Evolutionary conservation across 2,888 invertebrate species (phyloP).

Genomic region (Lepidocyrtinus sp.): DNA sequence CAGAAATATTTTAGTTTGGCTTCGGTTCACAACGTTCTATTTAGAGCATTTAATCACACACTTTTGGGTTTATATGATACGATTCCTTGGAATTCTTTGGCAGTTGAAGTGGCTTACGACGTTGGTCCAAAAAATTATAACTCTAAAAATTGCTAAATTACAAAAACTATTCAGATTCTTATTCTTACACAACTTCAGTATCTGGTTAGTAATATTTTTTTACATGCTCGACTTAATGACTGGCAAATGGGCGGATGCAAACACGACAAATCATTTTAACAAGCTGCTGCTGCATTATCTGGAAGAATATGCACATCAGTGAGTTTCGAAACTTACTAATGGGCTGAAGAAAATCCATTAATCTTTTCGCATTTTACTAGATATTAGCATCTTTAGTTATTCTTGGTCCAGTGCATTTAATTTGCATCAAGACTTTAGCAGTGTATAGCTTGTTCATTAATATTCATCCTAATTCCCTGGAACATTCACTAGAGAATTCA

Average conservation of each 20-base stretch:
- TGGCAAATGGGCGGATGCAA: conserved; percentile 33
- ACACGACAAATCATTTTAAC: conserved; percentile 53
- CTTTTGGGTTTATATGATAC: no score
- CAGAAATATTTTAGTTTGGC: no score
- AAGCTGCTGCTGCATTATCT: conserved; percentile 32
- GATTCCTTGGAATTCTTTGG: conserved; percentile 16
- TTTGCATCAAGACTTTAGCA: neutral
- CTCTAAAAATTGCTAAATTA: neutral
- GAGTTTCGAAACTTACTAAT: no score
- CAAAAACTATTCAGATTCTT: neutral
- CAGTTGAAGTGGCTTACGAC: neutral
- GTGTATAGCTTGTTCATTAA: neutral
- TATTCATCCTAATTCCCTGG: neutral
- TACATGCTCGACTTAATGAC: neutral
- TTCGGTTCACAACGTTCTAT: no score
- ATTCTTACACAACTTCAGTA: conserved; percentile 18
- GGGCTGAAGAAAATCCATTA: conserved; percentile 37
- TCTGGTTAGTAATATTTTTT: no score
- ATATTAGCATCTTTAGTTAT: neutral
- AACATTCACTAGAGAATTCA: neutral
- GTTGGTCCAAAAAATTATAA: neutral
- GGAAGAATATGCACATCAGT: no score
- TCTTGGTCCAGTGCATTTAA: neutral
- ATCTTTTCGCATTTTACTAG: conserved; percentile 28
- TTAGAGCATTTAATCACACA: no score